A percentile compares a stretch with the other conserved stretches of the same genome.
Evolutionary conservation across 2,888 invertebrate genomes (phyloP).

Genomic region (Ectemnius continuus): DNA sequence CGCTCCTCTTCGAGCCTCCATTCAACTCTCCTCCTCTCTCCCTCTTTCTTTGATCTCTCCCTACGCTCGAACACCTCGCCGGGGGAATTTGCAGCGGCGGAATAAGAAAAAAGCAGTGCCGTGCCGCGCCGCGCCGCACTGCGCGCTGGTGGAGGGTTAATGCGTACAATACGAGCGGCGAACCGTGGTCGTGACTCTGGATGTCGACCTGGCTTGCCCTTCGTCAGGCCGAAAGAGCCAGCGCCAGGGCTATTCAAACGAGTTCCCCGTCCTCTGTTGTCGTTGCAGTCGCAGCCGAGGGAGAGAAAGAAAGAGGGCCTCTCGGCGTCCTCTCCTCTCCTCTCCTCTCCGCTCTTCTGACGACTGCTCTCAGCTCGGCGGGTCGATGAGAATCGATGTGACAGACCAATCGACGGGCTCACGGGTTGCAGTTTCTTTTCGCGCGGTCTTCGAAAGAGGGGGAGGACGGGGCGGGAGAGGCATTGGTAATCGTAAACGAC

Average conservation of each 20-base stretch:
- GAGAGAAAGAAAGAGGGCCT: not conserved
- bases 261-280: constrained; percentile 30
- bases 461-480: constrained; percentile 2
- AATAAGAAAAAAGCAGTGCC: too few species aligned
- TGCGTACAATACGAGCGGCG: constrained; percentile 18
- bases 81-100: too few species aligned
- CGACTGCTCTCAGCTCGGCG: too few species aligned
- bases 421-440: constrained; percentile 54
- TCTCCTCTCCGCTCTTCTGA: too few species aligned
- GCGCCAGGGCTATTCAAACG: constrained; percentile 45
- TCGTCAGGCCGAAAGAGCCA: constrained; percentile 4
- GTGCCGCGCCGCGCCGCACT: too few species aligned
- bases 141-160: constrained; percentile 11
- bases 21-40: too few species aligned
- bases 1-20: too few species aligned
- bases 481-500: constrained; percentile 46
- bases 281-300: too few species aligned
- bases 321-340: constrained; percentile 3
- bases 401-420: constrained; percentile 57
- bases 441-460: constrained; percentile 43
- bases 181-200: constrained; percentile 18
- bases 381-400: constrained; percentile 62
- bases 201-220: constrained; percentile 13
- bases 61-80: too few species aligned
- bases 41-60: too few species aligned